A percentile compares a stretch with the other conserved stretches of the same genome.
These are phyloP conservation scores for Euphonia xanthogaster DNA, from an alignment of 2,797 vertebrate genomes.

Conservation along the genomic window DNA sequence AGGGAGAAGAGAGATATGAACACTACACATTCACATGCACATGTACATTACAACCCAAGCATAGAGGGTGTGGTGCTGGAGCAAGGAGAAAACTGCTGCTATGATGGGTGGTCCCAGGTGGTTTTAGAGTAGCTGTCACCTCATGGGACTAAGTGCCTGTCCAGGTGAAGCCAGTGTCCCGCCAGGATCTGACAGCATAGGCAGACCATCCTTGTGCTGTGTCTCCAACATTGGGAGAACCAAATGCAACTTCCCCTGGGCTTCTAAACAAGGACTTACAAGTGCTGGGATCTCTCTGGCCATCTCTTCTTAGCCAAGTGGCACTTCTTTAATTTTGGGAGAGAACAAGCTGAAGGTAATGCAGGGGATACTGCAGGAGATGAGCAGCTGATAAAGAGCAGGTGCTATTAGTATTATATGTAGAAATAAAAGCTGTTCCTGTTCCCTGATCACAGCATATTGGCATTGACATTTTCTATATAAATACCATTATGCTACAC, in stretches of 20 bases:
- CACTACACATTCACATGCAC: not conserved
- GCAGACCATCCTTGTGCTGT: not conserved
- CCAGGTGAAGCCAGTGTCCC: not conserved
- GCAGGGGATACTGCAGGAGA: not conserved
- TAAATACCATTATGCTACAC: not conserved
- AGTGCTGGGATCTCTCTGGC: not conserved
- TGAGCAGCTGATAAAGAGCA: not conserved
- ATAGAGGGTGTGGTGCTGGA: not conserved
- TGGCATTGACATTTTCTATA: not conserved
- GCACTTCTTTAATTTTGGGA: not conserved
- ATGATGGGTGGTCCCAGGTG: not conserved
- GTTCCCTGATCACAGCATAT: not conserved
- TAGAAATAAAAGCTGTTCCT: not conserved
- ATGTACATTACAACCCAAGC: not conserved
- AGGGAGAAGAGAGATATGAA: not conserved
- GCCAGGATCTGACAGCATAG: not conserved
- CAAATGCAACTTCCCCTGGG: not conserved
- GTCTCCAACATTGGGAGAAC: not conserved
- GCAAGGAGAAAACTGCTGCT: not conserved
- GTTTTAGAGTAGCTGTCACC: not conserved
- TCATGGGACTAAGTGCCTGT: not conserved
- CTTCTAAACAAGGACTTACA: not conserved
- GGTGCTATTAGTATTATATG: not conserved
- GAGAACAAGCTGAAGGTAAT: not conserved
- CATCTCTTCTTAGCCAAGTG: not conserved